phyloP scores from a whole-genome alignment of 2,113 vertebrate species.

The Engraulis encrasicolus region DNA sequence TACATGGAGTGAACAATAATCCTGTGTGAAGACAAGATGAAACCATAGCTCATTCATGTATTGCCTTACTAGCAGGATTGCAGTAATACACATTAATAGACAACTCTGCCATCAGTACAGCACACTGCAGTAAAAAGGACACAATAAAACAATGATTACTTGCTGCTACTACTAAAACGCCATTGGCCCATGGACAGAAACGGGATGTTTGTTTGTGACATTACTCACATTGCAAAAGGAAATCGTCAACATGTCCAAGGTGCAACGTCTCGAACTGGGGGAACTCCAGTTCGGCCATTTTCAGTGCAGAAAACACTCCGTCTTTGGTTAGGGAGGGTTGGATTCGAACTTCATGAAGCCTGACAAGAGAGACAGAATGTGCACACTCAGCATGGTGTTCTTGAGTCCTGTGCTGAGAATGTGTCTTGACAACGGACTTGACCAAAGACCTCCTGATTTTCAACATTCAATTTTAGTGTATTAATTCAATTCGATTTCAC shows the following conservation, averaged over 20 bases:
- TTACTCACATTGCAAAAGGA: conserved; percentile 92
- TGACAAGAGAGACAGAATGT: conserved; percentile 55
- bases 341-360: conserved; percentile 97
- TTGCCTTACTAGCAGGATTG: too few relatives aligned
- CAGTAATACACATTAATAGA: not conserved
- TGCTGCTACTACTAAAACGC: too few relatives aligned
- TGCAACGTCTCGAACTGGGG: conserved; percentile 99
- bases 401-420: not conserved
- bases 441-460: too few relatives aligned
- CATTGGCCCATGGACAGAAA: too few relatives aligned
- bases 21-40: not conserved
- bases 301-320: conserved; percentile 96
- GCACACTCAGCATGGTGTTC: not conserved
- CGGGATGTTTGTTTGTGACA: not conserved
- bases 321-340: conserved; percentile 99
- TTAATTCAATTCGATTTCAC: too few relatives aligned
- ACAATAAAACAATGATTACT: too few relatives aligned
- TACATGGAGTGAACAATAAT: not conserved
- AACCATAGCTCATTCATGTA: not conserved
- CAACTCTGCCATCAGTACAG: not conserved
- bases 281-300: conserved; percentile 98
- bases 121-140: too few relatives aligned
- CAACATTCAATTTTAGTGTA: too few relatives aligned
- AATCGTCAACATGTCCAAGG: conserved; percentile 97
- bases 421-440: not conserved